phyloP scores from a whole-genome alignment of 2,888 invertebrate genomes.

The Clostera curtula region DNA sequence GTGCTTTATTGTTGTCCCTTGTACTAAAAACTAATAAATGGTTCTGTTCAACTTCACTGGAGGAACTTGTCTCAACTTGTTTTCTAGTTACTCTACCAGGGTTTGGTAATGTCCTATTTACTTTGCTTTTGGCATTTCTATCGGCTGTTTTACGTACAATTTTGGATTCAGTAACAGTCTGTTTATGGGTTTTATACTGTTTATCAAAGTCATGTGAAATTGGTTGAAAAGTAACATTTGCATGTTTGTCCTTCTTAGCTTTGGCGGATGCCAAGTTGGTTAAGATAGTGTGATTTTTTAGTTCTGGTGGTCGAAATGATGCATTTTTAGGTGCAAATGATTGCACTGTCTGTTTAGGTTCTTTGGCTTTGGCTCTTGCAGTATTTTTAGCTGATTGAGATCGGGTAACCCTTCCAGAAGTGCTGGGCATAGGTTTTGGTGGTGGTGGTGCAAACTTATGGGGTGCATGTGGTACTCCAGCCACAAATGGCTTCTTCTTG shows the following conservation, averaged over 20 bases:
- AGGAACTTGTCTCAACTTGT: constrained; percentile 19
- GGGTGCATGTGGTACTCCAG: constrained; percentile 40
- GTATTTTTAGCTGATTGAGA: constrained; percentile 36
- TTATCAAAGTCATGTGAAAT: constrained; percentile 16
- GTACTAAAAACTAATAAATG: no score
- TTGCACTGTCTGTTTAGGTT: constrained; percentile 9
- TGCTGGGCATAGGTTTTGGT: constrained; percentile 35
- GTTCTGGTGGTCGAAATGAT: constrained; percentile 61
- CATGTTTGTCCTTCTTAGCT: constrained; percentile 23
- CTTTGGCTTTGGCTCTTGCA: constrained; percentile 11
- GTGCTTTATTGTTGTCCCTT: no score
- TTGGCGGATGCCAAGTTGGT: constrained; percentile 27
- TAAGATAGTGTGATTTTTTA: constrained; percentile 27
- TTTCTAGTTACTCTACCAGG: constrained; percentile 7
- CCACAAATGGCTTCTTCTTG: constrained; percentile 58
- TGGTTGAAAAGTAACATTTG: constrained; percentile 30
- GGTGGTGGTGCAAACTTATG: constrained; percentile 44
- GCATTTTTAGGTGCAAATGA: constrained; percentile 74
- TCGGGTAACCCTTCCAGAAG: constrained; percentile 51
- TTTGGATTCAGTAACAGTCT: constrained; percentile 12
- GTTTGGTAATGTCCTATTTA: constrained; percentile 14
- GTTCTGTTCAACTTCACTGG: constrained; percentile 28
- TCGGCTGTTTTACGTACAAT: constrained; percentile 10
- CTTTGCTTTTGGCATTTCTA: constrained; percentile 17
- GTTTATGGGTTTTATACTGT: constrained; percentile 14